A percentile compares a stretch with the other conserved stretches of the same genome.
Evolutionary conservation across 2,797 vertebrate species (phyloP).

Genomic region (Clamator glandarius): DNA sequence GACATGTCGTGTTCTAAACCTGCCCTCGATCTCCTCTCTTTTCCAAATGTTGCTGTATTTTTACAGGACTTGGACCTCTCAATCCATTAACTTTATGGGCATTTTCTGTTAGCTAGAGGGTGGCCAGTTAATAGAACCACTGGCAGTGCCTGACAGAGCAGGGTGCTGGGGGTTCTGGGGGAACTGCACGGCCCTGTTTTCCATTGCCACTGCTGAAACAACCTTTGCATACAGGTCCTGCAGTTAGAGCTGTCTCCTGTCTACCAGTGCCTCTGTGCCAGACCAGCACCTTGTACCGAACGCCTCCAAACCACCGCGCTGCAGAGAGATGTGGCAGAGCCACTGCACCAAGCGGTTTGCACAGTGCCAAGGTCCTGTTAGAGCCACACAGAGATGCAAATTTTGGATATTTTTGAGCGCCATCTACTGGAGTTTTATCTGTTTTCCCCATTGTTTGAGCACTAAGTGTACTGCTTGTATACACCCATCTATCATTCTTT

Average conservation of each 20-base stretch:
- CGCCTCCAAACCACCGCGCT: accelerated
- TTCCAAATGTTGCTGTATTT: neutral
- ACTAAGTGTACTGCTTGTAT: accelerated
- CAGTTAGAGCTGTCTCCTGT: neutral
- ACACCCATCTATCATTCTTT: accelerated
- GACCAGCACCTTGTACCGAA: accelerated
- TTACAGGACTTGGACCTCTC: neutral
- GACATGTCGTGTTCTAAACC: neutral
- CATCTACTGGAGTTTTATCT: conserved; percentile 40
- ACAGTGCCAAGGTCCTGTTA: accelerated
- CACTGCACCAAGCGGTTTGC: too few relatives aligned
- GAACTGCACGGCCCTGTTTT: neutral
- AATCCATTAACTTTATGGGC: neutral
- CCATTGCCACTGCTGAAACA: neutral
- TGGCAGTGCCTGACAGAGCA: neutral
- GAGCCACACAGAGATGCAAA: neutral
- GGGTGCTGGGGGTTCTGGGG: neutral
- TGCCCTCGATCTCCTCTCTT: neutral
- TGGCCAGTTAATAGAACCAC: neutral
- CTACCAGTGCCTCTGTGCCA: neutral
- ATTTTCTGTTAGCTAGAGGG: neutral
- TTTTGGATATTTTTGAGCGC: conserved; percentile 56
- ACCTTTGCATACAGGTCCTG: accelerated
- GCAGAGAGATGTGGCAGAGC: neutral
- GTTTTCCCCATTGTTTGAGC: neutral